Evolutionary conservation across 1,140 invertebrate genomes (phyloP).

Genomic region (Cotesia chilonis): DNA sequence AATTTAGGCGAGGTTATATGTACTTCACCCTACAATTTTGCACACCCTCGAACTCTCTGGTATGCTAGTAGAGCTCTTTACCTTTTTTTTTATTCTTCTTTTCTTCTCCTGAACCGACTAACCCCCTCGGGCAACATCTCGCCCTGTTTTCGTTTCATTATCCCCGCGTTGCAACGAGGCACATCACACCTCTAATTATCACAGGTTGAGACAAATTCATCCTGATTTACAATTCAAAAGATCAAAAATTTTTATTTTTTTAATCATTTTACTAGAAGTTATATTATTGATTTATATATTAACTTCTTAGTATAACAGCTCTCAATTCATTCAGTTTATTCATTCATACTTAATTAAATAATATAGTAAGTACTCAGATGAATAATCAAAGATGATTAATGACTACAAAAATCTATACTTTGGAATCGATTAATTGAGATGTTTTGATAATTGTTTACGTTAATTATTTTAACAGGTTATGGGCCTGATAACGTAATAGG

Average conservation of each 20-base stretch:
- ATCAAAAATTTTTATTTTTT: neutral
- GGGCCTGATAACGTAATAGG: too few relatives aligned
- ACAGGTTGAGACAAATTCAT: slow-evolving; percentile 36
- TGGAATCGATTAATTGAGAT: too few relatives aligned
- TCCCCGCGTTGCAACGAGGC: slow-evolving; percentile 42
- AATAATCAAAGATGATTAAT: too few relatives aligned
- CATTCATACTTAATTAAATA: too few relatives aligned
- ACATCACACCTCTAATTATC: slow-evolving; percentile 57
- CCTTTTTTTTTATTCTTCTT: neutral
- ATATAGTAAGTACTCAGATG: too few relatives aligned
- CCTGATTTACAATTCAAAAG: slow-evolving; percentile 20
- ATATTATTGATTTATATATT: too few relatives aligned
- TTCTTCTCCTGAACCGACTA: slow-evolving; percentile 11
- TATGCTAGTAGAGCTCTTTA: neutral
- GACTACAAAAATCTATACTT: too few relatives aligned
- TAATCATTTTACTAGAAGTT: neutral
- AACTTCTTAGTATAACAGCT: too few relatives aligned
- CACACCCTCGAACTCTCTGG: neutral
- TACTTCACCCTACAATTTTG: neutral
- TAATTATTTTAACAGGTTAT: too few relatives aligned
- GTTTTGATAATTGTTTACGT: too few relatives aligned
- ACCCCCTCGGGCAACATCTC: slow-evolving; percentile 31
- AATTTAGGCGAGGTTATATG: slow-evolving; percentile 48
- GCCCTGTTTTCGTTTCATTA: slow-evolving; percentile 63
- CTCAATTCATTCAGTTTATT: too few relatives aligned